Evolutionary conservation across 2,797 vertebrate genomes (phyloP).

Genomic region (Rhincodon typus): DNA sequence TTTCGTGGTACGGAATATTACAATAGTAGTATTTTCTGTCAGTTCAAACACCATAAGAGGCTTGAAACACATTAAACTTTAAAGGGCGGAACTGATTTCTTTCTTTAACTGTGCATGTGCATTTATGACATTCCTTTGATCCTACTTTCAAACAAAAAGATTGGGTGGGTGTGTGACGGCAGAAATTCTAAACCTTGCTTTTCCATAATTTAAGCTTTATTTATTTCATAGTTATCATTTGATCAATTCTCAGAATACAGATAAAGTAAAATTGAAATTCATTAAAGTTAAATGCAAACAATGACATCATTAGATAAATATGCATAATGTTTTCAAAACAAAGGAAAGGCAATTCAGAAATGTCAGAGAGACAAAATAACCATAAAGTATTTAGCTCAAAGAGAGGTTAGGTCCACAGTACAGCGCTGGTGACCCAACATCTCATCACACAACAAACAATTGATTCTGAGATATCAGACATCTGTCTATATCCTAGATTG

Average conservation of each 20-base stretch:
- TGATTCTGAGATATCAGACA: slow-evolving; percentile 3
- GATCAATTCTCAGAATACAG: neutral
- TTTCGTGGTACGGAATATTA: neutral
- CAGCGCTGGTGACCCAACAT: neutral
- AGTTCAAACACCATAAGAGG: neutral
- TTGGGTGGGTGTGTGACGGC: neutral
- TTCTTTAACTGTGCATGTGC: neutral
- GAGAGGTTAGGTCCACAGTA: slow-evolving; percentile 9
- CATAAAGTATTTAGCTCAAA: neutral
- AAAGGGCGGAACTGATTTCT: slow-evolving; percentile 7
- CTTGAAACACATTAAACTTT: neutral
- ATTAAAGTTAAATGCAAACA: slow-evolving; percentile 20
- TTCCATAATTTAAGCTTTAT: slow-evolving; percentile 12
- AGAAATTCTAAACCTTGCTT: neutral
- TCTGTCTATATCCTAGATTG: slow-evolving; percentile 20
- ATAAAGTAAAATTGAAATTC: neutral
- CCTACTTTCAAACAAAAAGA: slow-evolving; percentile 10
- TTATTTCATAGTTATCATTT: neutral
- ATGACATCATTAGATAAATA: neutral
- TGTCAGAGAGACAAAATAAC: neutral
- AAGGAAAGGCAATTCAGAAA: neutral
- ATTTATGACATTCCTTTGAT: slow-evolving; percentile 21
- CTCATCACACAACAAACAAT: neutral
- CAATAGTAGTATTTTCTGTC: neutral
- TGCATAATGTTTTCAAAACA: neutral